Evolutionary conservation across 2,797 vertebrate species (phyloP).

Genomic region (Austrolebias charrua): DNA sequence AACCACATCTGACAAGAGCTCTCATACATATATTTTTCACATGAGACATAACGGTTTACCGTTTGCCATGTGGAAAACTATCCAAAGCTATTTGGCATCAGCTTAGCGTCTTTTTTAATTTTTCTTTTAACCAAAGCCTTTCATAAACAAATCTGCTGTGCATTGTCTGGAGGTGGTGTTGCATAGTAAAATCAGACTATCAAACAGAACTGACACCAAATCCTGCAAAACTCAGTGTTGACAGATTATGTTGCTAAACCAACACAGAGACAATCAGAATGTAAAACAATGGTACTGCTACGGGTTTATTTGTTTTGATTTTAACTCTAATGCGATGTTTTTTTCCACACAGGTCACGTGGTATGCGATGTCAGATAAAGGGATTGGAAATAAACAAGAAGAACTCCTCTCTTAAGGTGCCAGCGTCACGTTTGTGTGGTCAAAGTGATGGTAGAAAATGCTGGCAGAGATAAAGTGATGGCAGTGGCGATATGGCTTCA

Average conservation of each 20-base stretch:
- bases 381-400: slow-evolving; percentile 34
- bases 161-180: slow-evolving; percentile 6
- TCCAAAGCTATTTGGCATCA: not conserved
- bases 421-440: slow-evolving; percentile 50
- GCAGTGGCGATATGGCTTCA: slow-evolving; percentile 48
- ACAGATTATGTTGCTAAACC: not conserved
- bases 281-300: not conserved
- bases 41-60: slow-evolving; percentile 7
- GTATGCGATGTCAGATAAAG: slow-evolving; percentile 14
- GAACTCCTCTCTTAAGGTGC: slow-evolving; percentile 8
- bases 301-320: not conserved
- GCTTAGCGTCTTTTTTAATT: not conserved
- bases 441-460: slow-evolving; percentile 53
- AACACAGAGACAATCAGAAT: not conserved
- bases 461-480: slow-evolving; percentile 58
- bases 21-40: slow-evolving; percentile 1
- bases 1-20: slow-evolving; percentile 9
- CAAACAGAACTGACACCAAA: slow-evolving; percentile 6
- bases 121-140: slow-evolving; percentile 7
- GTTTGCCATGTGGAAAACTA: not conserved
- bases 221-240: not conserved
- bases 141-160: slow-evolving; percentile 1
- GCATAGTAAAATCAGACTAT: slow-evolving; percentile 3
- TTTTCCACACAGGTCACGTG: slow-evolving; percentile 4
- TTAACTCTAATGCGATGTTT: not conserved